These are phyloP conservation scores for Ischnus inquisitorius DNA, from an alignment of 2,888 invertebrate species.

Conservation along the genomic window DNA sequence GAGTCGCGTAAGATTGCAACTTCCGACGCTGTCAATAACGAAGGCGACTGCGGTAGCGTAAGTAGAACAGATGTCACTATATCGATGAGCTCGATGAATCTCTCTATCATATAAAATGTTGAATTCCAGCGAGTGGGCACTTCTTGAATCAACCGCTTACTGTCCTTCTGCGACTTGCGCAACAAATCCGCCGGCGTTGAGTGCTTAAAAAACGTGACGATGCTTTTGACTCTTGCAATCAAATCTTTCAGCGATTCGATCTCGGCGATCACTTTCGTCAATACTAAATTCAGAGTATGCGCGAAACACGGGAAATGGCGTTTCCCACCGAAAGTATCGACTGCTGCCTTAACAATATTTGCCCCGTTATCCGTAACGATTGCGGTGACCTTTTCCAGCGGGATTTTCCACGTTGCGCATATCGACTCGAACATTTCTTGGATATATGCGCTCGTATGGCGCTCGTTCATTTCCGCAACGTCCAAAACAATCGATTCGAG, in stretches of 20 bases:
- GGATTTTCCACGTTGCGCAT: slow-evolving; percentile 61
- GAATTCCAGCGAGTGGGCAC: slow-evolving; percentile 69
- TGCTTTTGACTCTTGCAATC: slow-evolving; percentile 66
- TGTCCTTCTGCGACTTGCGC: slow-evolving; percentile 28
- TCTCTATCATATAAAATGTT: slow-evolving; percentile 59
- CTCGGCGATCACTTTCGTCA: slow-evolving; percentile 40
- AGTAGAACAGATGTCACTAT: slow-evolving; percentile 45
- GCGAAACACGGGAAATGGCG: slow-evolving; percentile 71
- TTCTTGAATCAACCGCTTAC: slow-evolving; percentile 55
- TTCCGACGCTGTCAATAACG: slow-evolving; percentile 62
- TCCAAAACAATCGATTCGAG: slow-evolving; percentile 54
- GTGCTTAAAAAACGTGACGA: slow-evolving; percentile 69
- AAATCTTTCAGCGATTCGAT: slow-evolving; percentile 44
- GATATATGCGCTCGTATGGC: slow-evolving; percentile 66
- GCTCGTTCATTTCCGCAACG: slow-evolving; percentile 51
- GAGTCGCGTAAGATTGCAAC: slow-evolving; percentile 58
- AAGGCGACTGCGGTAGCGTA: slow-evolving; percentile 43
- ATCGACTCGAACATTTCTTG: slow-evolving; percentile 34
- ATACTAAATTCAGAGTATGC: slow-evolving; percentile 67
- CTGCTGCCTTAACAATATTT: slow-evolving; percentile 68
- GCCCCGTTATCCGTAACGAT: slow-evolving; percentile 70
- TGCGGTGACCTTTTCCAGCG: slow-evolving; percentile 57
- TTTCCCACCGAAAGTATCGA: slow-evolving; percentile 63
- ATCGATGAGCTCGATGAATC: slow-evolving; percentile 51
- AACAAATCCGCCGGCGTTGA: slow-evolving; percentile 61